Percentiles rank a stretch among this genome's conserved stretches.
Evolutionary conservation across 1,140 invertebrate species (phyloP).

Genomic region (Zaprionus nigranus): DNA sequence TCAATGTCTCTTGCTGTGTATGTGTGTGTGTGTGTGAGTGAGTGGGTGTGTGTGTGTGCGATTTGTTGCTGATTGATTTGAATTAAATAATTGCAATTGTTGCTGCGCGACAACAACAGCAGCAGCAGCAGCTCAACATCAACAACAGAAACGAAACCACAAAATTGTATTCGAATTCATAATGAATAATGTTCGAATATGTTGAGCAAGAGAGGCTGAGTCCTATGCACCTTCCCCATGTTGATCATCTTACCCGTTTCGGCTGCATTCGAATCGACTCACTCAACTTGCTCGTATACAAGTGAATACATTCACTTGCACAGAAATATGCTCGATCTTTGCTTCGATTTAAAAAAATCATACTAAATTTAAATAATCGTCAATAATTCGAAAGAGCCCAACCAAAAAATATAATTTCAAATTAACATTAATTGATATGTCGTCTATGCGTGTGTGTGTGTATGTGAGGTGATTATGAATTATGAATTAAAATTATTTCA

Average conservation of each 20-base stretch:
- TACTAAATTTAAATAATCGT: conserved; percentile 71
- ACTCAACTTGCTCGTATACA: background rate
- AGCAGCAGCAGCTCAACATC: background rate
- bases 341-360: conserved; percentile 69
- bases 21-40: conserved; percentile 30
- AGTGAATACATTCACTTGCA: background rate
- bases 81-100: conserved; percentile 84
- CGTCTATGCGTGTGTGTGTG: conserved; percentile 10
- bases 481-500: conserved; percentile 35
- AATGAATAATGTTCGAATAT: conserved; percentile 31
- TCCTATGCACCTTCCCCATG: background rate
- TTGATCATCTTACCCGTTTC: background rate
- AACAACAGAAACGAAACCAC: conserved; percentile 2
- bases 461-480: conserved; percentile 26
- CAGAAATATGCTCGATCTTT: conserved; percentile 24
- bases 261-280: background rate
- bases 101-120: conserved; percentile 15
- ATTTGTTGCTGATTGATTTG: conserved; percentile 80
- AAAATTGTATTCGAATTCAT: conserved; percentile 37
- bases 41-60: conserved; percentile 43
- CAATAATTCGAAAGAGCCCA: conserved; percentile 54
- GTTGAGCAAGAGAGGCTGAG: background rate
- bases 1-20: conserved; percentile 65
- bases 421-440: conserved; percentile 24
- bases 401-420: conserved; percentile 18